Conservation (phyloP, 1,140 invertebrate genomes). For the Ylistrum balloti region DNA sequence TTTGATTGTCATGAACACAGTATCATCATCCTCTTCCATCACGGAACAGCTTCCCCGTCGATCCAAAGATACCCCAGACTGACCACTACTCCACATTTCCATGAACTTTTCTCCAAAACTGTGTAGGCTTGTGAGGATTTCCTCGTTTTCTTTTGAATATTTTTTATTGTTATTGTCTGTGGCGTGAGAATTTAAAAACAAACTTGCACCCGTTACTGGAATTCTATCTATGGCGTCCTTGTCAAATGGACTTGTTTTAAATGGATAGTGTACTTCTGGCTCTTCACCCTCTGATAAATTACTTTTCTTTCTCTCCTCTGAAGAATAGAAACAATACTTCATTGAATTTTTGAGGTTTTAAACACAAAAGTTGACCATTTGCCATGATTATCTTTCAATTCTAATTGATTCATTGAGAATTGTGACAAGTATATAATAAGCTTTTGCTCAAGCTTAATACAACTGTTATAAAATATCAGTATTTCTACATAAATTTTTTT, state of each 20-base stretch:
- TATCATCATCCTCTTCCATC: constrained; percentile 63
- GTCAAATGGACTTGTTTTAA: constrained; percentile 65
- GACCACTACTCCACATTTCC: constrained; percentile 57
- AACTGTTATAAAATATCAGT: too few species aligned
- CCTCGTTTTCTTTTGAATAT: constrained; percentile 47
- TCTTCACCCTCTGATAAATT: constrained; percentile 69
- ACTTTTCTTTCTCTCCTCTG: constrained; percentile 68
- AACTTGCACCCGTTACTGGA: constrained; percentile 56
- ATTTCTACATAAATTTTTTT: too few species aligned
- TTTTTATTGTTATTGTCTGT: constrained; percentile 65
- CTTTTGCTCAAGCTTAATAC: too few species aligned
- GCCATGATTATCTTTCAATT: too few species aligned
- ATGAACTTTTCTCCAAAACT: constrained; percentile 66
- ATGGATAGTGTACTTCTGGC: constrained; percentile 67
- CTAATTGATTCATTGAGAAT: too few species aligned
- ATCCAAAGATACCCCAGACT: not conserved
- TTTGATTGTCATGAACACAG: constrained; percentile 72
- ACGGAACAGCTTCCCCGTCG: not conserved
- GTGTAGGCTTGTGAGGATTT: constrained; percentile 55
- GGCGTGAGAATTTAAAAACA: constrained; percentile 64
- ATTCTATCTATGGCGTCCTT: constrained; percentile 59
- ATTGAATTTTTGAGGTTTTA: too few species aligned
- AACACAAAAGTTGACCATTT: too few species aligned
- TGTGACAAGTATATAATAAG: too few species aligned
- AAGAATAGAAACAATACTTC: constrained; percentile 44